These are phyloP conservation scores for Electrona antarctica DNA, from an alignment of 2,113 vertebrate species.

Conservation along the genomic window DNA sequence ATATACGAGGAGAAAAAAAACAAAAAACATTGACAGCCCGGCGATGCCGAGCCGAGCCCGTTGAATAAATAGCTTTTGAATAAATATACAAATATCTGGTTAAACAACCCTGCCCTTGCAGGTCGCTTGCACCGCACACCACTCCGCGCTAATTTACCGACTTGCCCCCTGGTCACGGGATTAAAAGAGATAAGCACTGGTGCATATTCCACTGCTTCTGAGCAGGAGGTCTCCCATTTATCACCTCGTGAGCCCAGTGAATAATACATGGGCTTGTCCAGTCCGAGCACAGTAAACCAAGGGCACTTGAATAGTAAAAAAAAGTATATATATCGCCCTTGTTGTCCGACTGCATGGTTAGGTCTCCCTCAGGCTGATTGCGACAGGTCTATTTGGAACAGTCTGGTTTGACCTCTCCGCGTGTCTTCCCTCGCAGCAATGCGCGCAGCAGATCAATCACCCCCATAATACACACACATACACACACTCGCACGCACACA, in stretches of 20 bases:
- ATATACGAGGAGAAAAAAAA: constrained; percentile 25
- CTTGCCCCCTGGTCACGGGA: constrained; percentile 51
- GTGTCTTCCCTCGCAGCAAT: constrained; percentile 73
- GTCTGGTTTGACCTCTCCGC: constrained; percentile 75
- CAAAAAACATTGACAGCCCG: constrained; percentile 13
- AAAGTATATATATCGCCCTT: constrained; percentile 58
- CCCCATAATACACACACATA: constrained; percentile 63
- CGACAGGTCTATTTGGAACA: constrained; percentile 77
- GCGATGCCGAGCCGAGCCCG: constrained; percentile 2
- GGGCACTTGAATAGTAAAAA: constrained; percentile 59
- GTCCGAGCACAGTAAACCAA: constrained; percentile 66
- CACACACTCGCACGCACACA: background rate
- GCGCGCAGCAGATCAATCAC: constrained; percentile 73
- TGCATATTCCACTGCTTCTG: constrained; percentile 63
- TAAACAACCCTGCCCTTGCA: constrained; percentile 49
- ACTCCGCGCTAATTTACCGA: constrained; percentile 55
- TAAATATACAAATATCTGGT: constrained; percentile 33
- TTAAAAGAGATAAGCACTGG: constrained; percentile 67
- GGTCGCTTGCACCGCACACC: constrained; percentile 35
- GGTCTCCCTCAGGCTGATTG: constrained; percentile 67
- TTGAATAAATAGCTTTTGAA: constrained; percentile 41
- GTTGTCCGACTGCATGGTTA: constrained; percentile 67
- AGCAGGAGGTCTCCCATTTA: constrained; percentile 54
- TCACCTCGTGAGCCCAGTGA: constrained; percentile 68
- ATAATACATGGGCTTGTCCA: constrained; percentile 70